These are phyloP conservation scores for Geococcyx californianus DNA, from an alignment of 2,113 vertebrate genomes.

Conservation along the genomic window DNA sequence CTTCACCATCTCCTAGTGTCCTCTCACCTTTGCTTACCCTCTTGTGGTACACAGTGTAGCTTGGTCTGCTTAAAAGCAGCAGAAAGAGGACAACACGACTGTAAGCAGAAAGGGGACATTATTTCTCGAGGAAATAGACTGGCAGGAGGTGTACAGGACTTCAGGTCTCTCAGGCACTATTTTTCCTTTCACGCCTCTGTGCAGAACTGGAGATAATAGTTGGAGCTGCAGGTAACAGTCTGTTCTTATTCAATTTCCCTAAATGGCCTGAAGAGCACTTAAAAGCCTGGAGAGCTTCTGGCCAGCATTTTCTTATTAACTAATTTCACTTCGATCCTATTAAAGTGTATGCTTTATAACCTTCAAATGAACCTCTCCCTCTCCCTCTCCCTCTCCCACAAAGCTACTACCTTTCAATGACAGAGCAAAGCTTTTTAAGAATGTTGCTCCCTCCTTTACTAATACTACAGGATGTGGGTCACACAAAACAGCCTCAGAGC, in stretches of 20 bases:
- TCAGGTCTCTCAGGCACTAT: constrained; percentile 35
- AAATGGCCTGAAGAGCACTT: constrained; percentile 71
- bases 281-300: constrained; percentile 65
- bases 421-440: neutral
- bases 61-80: neutral
- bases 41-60: neutral
- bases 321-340: constrained; percentile 75
- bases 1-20: neutral
- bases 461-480: neutral
- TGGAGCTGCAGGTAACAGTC: constrained; percentile 42
- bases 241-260: constrained; percentile 59
- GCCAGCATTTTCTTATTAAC: constrained; percentile 71
- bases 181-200: constrained; percentile 33
- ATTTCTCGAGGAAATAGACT: constrained; percentile 16
- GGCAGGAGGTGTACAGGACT: neutral
- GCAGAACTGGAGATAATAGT: constrained; percentile 42
- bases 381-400: neutral
- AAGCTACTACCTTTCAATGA: constrained; percentile 49
- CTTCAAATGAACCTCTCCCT: constrained; percentile 63
- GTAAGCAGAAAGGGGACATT: neutral
- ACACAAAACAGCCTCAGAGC: neutral
- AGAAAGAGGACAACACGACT: neutral
- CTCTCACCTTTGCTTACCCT: constrained; percentile 41
- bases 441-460: neutral
- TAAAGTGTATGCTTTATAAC: constrained; percentile 69